Conservation (phyloP, 1,140 invertebrate genomes). For the Brachionus angularis region DNA sequence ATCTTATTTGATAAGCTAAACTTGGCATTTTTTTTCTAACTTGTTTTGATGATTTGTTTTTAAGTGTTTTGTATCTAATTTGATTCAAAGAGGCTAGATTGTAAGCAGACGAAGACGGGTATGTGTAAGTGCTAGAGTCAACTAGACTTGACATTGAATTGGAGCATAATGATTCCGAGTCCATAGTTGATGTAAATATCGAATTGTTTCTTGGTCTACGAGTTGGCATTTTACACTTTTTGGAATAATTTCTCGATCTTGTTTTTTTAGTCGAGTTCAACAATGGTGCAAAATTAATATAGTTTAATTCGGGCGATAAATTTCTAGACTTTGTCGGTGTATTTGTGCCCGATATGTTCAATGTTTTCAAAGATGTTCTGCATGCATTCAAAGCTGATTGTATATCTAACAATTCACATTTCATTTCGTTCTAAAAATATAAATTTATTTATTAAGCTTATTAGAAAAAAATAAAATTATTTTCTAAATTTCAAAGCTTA, state of each 20-base stretch:
- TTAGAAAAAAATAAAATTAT: too few species aligned
- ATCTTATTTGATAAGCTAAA: constrained; percentile 20
- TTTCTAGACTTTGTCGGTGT: background rate
- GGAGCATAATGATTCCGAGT: background rate
- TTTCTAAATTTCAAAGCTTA: too few species aligned
- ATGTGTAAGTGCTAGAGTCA: constrained; percentile 15
- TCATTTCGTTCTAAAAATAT: constrained; percentile 22
- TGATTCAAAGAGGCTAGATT: background rate
- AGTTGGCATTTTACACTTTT: background rate
- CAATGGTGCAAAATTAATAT: constrained; percentile 10
- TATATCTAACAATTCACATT: constrained; percentile 26
- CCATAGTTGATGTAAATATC: background rate
- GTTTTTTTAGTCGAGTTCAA: constrained; percentile 24
- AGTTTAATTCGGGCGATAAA: background rate
- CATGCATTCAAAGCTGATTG: constrained; percentile 27
- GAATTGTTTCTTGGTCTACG: background rate
- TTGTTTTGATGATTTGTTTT: background rate
- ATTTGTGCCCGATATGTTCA: background rate
- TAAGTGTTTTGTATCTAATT: background rate
- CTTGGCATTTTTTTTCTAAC: too few species aligned
- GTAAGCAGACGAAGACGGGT: background rate
- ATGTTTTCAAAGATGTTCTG: constrained; percentile 10
- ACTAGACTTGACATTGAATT: background rate
- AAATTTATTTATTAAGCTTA: background rate
- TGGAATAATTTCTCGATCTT: background rate